Conservation (phyloP, 2,888 invertebrate genomes). For the Tachina fera region DNA sequence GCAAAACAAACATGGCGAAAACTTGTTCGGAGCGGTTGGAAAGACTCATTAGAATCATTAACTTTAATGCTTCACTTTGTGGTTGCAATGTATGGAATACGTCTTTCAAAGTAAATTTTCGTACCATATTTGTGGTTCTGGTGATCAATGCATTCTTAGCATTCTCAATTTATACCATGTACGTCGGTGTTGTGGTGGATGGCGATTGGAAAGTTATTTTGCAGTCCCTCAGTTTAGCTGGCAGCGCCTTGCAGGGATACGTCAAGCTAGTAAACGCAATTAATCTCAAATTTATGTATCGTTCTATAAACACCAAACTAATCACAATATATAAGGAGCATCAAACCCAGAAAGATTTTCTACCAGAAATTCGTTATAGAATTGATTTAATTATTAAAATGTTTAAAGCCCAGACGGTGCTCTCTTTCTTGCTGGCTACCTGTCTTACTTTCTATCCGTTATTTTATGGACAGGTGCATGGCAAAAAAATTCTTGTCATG, state of each 20-base stretch:
- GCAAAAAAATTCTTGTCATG: conserved; percentile 72
- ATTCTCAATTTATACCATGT: conserved; percentile 75
- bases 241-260: conserved; percentile 63
- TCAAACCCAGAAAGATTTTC: conserved; percentile 70
- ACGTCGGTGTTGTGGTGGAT: conserved; percentile 72
- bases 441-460: conserved; percentile 72
- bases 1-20: conserved; percentile 14
- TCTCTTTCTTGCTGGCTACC: too few relatives aligned
- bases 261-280: conserved; percentile 1
- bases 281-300: neutral
- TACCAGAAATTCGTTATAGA: conserved; percentile 66
- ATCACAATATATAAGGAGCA: conserved; percentile 73
- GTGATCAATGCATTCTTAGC: conserved; percentile 66
- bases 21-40: conserved; percentile 21
- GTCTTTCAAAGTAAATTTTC: conserved; percentile 68
- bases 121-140: conserved; percentile 72
- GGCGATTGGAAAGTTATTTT: conserved; percentile 74
- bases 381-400: conserved; percentile 65
- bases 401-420: too few relatives aligned
- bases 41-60: neutral
- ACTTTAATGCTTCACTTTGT: conserved; percentile 51
- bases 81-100: conserved; percentile 73
- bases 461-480: neutral
- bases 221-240: conserved; percentile 72
- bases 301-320: conserved; percentile 61